Conservation (phyloP, 2,888 invertebrate genomes). For the Ethmia dodecea region DNA sequence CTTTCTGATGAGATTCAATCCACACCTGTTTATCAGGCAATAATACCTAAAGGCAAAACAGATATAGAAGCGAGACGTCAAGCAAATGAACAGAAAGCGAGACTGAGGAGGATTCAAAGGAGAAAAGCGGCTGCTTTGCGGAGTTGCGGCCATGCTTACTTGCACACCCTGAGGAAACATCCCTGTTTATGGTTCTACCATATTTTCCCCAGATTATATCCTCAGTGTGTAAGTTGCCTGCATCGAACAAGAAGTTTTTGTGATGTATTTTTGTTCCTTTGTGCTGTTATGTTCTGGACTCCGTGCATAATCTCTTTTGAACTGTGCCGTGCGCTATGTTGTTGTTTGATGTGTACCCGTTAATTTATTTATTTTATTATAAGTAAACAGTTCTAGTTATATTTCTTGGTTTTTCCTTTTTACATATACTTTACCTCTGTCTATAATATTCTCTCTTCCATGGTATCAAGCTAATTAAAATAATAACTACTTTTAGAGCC, state of each 20-base stretch:
- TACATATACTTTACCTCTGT: too few species aligned
- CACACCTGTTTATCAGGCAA: slow-evolving; percentile 23
- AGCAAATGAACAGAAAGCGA: slow-evolving; percentile 18
- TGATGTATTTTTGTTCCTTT: slow-evolving; percentile 31
- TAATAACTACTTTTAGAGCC: too few species aligned
- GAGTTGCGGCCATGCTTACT: slow-evolving; percentile 33
- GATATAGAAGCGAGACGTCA: slow-evolving; percentile 22
- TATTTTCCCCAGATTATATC: slow-evolving; percentile 44
- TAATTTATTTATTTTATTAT: too few species aligned
- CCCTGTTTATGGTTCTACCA: slow-evolving; percentile 51
- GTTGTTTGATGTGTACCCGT: slow-evolving; percentile 36
- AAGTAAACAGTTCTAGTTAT: not conserved
- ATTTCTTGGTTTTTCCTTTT: not conserved
- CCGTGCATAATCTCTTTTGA: slow-evolving; percentile 45
- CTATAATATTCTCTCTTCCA: too few species aligned
- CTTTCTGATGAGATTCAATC: slow-evolving; percentile 33
- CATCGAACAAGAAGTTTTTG: slow-evolving; percentile 26
- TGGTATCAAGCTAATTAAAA: too few species aligned
- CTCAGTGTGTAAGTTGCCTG: slow-evolving; percentile 37
- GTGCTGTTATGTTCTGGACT: slow-evolving; percentile 41
- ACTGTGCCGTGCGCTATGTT: slow-evolving; percentile 30
- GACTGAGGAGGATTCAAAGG: slow-evolving; percentile 26
- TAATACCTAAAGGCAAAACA: slow-evolving; percentile 32
- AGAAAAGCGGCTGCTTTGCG: slow-evolving; percentile 28
- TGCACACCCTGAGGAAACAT: slow-evolving; percentile 37